These are phyloP conservation scores for Lota lota DNA, from an alignment of 2,113 vertebrate genomes.

Conservation along the genomic window DNA sequence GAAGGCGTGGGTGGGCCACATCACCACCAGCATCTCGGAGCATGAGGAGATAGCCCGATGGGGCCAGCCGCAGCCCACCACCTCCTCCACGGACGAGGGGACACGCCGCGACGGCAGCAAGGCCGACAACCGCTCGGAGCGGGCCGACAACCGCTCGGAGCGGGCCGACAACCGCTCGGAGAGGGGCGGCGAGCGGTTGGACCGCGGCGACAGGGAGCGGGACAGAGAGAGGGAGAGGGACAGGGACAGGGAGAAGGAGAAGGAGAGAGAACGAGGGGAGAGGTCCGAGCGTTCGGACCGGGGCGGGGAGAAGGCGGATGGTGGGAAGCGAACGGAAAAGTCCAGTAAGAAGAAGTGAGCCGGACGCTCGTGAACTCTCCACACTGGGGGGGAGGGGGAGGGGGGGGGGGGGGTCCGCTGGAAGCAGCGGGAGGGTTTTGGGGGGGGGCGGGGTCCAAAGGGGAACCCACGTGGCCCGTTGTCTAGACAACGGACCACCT, in stretches of 20 bases:
- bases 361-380: conserved; percentile 21
- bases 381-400: not conserved
- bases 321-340: conserved; percentile 69
- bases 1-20: conserved; percentile 80
- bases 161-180: conserved; percentile 45
- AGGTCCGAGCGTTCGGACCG: conserved; percentile 76
- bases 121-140: conserved; percentile 68
- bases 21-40: conserved; percentile 77
- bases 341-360: conserved; percentile 80
- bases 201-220: conserved; percentile 35
- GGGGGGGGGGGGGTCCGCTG: conserved; percentile 10
- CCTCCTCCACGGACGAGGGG: conserved; percentile 92
- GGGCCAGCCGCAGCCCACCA: conserved; percentile 85
- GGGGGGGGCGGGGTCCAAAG: conserved; percentile 33
- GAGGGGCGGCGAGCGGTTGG: conserved; percentile 75
- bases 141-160: conserved; percentile 67
- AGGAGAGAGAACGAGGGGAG: conserved; percentile 53
- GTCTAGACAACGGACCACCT: conserved; percentile 10
- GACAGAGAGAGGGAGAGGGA: conserved; percentile 21
- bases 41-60: conserved; percentile 85
- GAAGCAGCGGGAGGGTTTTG: not conserved
- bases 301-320: conserved; percentile 41
- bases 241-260: conserved; percentile 45
- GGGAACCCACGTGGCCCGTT: conserved; percentile 19
- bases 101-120: conserved; percentile 83